Conservation (phyloP, 2,797 vertebrate species). For the Xerus rutilus region DNA sequence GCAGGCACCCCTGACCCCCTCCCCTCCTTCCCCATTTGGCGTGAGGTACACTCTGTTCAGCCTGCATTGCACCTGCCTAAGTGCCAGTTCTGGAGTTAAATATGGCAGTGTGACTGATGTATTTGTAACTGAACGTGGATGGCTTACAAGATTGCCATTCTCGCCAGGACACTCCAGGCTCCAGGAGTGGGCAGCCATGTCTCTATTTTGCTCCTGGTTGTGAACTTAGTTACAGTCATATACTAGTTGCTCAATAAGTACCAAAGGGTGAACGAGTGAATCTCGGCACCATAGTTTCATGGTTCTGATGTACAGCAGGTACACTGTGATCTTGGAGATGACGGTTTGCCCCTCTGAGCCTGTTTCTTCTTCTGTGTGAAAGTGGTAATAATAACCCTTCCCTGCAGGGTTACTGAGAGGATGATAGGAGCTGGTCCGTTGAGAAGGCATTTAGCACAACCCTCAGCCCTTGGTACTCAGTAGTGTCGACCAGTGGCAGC, state of each 20-base stretch:
- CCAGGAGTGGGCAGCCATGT: not conserved
- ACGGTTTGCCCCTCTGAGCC: not conserved
- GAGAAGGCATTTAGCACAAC: not conserved
- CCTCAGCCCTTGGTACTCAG: not conserved
- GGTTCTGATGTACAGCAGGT: not conserved
- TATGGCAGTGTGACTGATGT: not conserved
- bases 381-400: not conserved
- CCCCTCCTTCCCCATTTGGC: not conserved
- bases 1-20: not conserved
- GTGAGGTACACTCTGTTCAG: fast-evolving
- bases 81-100: not conserved
- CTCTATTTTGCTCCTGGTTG: not conserved
- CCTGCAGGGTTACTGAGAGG: not conserved
- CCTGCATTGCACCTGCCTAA: not conserved
- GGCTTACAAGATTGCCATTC: too few species aligned
- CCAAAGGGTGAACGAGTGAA: fast-evolving
- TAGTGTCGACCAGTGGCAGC: too few species aligned
- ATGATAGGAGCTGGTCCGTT: not conserved
- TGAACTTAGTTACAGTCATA: not conserved
- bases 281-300: not conserved
- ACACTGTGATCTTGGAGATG: not conserved
- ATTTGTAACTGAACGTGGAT: not conserved
- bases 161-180: not conserved
- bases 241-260: not conserved
- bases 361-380: not conserved